phyloP scores from a whole-genome alignment of 1,140 invertebrate species.

The Diploscapter pachys region DNA sequence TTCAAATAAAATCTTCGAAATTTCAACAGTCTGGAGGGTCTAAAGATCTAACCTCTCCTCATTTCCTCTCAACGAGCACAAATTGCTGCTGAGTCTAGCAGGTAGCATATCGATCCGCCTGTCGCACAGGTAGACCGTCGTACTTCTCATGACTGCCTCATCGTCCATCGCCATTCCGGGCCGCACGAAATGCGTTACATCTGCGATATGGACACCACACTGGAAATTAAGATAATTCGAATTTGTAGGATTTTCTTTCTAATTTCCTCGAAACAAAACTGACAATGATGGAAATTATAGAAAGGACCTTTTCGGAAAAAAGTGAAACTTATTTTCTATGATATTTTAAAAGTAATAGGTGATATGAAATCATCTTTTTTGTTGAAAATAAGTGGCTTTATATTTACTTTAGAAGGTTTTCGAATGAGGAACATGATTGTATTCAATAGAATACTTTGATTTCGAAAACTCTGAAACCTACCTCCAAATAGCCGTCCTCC shows the following conservation, averaged over 20 bases:
- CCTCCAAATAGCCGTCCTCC: constrained; percentile 23
- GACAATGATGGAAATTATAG: no score
- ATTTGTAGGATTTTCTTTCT: no score
- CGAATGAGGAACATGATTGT: no score
- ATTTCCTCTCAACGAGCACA: constrained; percentile 80
- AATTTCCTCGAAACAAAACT: no score
- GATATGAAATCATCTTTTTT: no score
- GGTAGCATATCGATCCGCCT: constrained; percentile 64
- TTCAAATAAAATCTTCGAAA: no score
- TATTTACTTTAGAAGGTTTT: background rate
- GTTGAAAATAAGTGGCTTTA: background rate
- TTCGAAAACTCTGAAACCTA: background rate
- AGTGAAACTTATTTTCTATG: no score
- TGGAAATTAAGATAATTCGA: constrained; percentile 64
- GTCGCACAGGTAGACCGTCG: constrained; percentile 56
- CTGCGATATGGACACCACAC: constrained; percentile 85
- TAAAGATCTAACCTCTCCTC: constrained; percentile 66
- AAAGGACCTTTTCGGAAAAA: no score
- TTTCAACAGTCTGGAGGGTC: no score
- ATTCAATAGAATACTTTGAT: no score
- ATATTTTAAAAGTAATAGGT: no score
- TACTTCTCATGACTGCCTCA: constrained; percentile 49
- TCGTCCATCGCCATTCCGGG: constrained; percentile 77
- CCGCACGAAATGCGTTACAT: constrained; percentile 87
- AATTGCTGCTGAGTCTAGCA: constrained; percentile 82